Evolutionary conservation across 2,797 vertebrate genomes (phyloP), one percentile per base, ranked within the genome.

Genomic region (Anableps anableps): DNA sequence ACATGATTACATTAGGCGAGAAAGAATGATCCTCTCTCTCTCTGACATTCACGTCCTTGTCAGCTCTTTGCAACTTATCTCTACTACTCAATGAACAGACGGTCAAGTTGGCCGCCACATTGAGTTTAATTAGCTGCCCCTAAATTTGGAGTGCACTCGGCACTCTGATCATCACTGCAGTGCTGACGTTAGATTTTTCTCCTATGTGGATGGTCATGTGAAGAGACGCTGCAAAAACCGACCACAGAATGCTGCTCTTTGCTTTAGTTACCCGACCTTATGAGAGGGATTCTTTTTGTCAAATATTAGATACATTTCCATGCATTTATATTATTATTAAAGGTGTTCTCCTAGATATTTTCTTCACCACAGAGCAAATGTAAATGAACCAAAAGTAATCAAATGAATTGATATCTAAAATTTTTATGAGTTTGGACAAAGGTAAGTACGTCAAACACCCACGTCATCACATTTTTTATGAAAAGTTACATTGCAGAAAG

Each of bases 71-170:
- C 70, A 68, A 66, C 76, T 78, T 60, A 55, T 72, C 77, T 72
- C 70, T 78, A 45, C 77, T 55, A 72, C 53, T 78, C 48, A 72
- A 55, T 48, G 51, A 78, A 72, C 51, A 72, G 77, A 60, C 68
- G 77, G 77, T 58, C 50, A 29, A 72, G 29, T 80, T 73, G 62
- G 78, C 72, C 26, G 38, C 78, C 78, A 80, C 78, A 80, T 75
- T 64, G 72, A 75, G 60, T 80, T 80, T 83, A 43, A 58, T 80
- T 81, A 64, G 58, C 70, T 72, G 43, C 75, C 71, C 31, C 36
- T 77, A 81, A 81, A 77, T 72, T 75, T 80, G 60, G 72, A 80
- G 72, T 43, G 60, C 72, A 53, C 26, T 60, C 29, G 19, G 13
- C 34, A 17, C 58, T 66, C 16, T 43, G 47, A 74, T 74, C 72